phyloP scores from a whole-genome alignment of 2,888 invertebrate genomes.

The Sceliomorpha sp. region DNA sequence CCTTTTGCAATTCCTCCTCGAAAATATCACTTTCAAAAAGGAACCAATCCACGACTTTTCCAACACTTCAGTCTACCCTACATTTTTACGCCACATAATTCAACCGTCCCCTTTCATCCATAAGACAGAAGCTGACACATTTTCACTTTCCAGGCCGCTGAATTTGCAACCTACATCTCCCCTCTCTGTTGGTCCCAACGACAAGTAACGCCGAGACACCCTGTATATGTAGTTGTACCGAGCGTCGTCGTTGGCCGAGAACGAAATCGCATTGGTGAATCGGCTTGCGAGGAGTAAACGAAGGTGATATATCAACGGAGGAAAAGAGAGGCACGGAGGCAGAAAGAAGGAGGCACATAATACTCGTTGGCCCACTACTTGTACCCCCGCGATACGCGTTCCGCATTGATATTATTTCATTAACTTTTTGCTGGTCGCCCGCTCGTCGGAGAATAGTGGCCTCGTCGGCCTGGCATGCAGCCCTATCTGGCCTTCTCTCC shows the following conservation, averaged over 20 bases:
- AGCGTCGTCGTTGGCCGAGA: slow-evolving; percentile 13
- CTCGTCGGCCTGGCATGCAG: slow-evolving; percentile 59
- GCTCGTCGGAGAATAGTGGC: slow-evolving; percentile 67
- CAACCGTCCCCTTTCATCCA: too few species aligned
- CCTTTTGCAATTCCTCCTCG: too few species aligned
- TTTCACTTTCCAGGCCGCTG: too few species aligned
- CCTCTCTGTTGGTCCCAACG: background rate
- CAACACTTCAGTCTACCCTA: too few species aligned
- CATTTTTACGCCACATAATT: too few species aligned
- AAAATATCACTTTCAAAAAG: too few species aligned
- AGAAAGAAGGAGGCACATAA: slow-evolving; percentile 58
- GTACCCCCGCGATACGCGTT: slow-evolving; percentile 77
- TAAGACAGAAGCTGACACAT: too few species aligned
- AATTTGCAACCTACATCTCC: too few species aligned
- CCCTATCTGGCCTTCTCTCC: slow-evolving; percentile 50
- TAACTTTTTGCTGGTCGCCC: slow-evolving; percentile 73
- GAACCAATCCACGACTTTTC: too few species aligned
- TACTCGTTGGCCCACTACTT: slow-evolving; percentile 74
- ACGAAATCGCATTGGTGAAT: slow-evolving; percentile 32
- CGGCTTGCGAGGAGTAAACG: slow-evolving; percentile 27
- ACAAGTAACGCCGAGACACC: background rate
- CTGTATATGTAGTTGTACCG: slow-evolving; percentile 6
- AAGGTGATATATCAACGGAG: slow-evolving; percentile 27
- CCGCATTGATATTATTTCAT: slow-evolving; percentile 80
- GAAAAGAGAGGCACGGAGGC: slow-evolving; percentile 34